A percentile compares a stretch with the other conserved stretches of the same genome.
These are phyloP conservation scores for Norana najaformis DNA, from an alignment of 2,888 invertebrate species.

Conservation along the genomic window DNA sequence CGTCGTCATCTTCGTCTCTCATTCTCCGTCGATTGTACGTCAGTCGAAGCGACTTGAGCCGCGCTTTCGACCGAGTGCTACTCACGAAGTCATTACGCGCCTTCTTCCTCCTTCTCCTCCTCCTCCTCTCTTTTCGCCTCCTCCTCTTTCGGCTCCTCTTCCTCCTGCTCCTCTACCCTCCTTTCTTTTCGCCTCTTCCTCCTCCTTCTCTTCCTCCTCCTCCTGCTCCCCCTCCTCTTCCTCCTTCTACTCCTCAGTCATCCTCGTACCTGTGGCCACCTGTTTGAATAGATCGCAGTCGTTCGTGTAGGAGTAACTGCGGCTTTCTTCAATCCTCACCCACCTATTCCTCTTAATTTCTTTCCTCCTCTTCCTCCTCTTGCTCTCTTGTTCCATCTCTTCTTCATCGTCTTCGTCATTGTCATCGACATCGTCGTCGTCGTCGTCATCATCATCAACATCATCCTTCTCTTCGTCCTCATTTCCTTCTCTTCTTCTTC, in stretches of 20 bases:
- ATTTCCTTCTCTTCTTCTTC: not conserved
- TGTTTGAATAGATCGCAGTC: not conserved
- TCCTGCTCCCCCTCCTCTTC: not conserved
- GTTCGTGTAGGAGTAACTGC: not conserved
- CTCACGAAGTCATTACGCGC: not conserved
- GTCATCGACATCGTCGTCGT: too few species aligned
- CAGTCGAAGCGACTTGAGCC: not conserved
- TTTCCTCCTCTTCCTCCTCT: too few species aligned
- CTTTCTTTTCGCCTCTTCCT: too few species aligned
- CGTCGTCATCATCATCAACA: too few species aligned
- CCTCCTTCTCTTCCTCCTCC: not conserved
- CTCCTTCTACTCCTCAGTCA: not conserved
- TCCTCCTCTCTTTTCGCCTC: not conserved
- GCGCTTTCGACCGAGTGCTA: not conserved
- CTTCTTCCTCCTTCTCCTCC: not conserved
- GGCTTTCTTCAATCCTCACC: not conserved
- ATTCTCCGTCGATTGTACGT: not conserved
- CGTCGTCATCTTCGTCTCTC: not conserved
- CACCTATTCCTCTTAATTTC: too few species aligned
- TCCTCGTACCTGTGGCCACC: not conserved
- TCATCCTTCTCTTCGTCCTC: too few species aligned
- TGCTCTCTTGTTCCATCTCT: too few species aligned
- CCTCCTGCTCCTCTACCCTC: not conserved
- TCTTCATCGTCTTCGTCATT: too few species aligned
- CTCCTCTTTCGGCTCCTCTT: not conserved